Base-by-base conservation (phyloP, 2,888 invertebrate species). In the Lasioglossum zephyrum region DNA sequence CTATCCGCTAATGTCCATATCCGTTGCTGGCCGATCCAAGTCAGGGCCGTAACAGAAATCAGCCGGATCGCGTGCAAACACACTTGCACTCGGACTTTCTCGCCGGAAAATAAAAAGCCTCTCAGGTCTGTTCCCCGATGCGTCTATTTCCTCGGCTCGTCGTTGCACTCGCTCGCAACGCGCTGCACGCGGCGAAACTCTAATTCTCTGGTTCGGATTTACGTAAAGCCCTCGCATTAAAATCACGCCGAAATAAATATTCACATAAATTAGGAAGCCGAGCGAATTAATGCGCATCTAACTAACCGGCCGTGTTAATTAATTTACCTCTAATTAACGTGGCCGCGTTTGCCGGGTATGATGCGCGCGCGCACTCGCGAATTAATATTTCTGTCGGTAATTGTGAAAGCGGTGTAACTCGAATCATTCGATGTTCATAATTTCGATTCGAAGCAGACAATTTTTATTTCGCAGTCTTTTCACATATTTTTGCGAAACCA, bases 261-360 rank as follows among this genome's bases (percentile, higher is more conserved):
- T 72, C 70, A n/a, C 36, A 74, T 86, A 84, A 86, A 89, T 89
- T 84, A 83, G 66, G 73, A 44, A 11, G 36, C 49, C 36, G 70
- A 36, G 57, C 18, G 18, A 80, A 79, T 89, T 88, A 88, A 89
- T 86, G 53, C 74, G 31, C 31, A 69, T 53, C 66, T 81, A 86
- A 82, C 82, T 84, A 83, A 82, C 84, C 78, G 69, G 76, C 63
- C 76, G 74, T 77, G 78, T 83, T 87, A 89, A 89, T 89, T 89
- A 88, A 85, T 89, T 81, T 79, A 83, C 81, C 83, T 57, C 77
- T 79, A 89, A 88, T 88, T 89, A 89, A 83, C 77, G 63, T 26
- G 70, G n/a, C 74, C 57, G 73, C 78, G 47, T 73, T 82, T 76
- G n/a, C 31, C 70, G 49, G 31, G 60, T 26, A 18, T 16, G 66